phyloP scores from a whole-genome alignment of 1,140 invertebrate genomes.

The Heliconius eleuchia region DNA sequence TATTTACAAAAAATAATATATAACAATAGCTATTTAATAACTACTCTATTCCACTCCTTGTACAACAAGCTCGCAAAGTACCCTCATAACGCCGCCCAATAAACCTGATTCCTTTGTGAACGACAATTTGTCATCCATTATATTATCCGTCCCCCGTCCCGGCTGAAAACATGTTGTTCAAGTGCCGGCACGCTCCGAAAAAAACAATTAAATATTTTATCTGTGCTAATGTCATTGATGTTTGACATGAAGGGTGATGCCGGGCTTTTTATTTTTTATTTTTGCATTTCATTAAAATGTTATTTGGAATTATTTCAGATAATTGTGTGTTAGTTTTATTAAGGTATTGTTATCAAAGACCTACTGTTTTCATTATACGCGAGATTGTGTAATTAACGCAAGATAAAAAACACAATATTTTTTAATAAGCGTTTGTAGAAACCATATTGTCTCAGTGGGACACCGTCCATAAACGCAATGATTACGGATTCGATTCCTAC shows the following conservation, averaged over 20 bases:
- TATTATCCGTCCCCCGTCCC: conserved; percentile 31
- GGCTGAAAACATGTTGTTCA: conserved; percentile 53
- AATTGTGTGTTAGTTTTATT: neutral
- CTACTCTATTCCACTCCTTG: conserved; percentile 44
- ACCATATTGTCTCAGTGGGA: too few relatives aligned
- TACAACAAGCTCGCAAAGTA: conserved; percentile 57
- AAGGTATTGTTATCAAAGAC: neutral
- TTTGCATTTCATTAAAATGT: neutral
- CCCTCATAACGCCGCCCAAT: conserved; percentile 75
- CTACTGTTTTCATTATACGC: too few relatives aligned
- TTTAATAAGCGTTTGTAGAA: too few relatives aligned
- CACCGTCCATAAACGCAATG: too few relatives aligned
- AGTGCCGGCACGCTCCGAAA: conserved; percentile 64
- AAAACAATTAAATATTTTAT: conserved; percentile 69
- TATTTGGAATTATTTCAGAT: neutral
- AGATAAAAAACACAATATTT: too few relatives aligned
- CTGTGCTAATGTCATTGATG: conserved; percentile 48
- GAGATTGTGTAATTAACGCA: too few relatives aligned
- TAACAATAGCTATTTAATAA: neutral
- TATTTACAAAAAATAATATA: too few relatives aligned
- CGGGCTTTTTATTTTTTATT: neutral
- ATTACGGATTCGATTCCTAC: too few relatives aligned
- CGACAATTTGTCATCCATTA: conserved; percentile 76
- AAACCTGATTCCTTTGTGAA: conserved; percentile 74
- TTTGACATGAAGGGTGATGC: conserved; percentile 36